Percentiles rank a stretch among this genome's conserved stretches.
Evolutionary conservation across 2,888 invertebrate genomes (phyloP).

Genomic region (Scaptodrosophila latifasciaeformis): DNA sequence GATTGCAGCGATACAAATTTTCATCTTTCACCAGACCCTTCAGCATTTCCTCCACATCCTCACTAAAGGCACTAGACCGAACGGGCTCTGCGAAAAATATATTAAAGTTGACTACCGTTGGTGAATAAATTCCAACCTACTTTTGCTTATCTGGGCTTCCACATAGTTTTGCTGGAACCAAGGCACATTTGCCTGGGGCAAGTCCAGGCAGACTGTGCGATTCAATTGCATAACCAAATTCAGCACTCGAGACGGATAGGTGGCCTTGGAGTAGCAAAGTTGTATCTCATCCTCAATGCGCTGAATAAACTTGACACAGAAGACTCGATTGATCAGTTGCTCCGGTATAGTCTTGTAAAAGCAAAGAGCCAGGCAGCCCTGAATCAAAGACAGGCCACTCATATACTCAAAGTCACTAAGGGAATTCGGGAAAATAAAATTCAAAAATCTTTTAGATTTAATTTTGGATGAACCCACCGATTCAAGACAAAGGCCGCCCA

Average conservation of each 20-base stretch:
- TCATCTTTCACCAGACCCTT: constrained; percentile 60
- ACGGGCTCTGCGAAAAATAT: constrained; percentile 36
- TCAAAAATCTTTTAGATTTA: neutral
- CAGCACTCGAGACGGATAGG: constrained; percentile 77
- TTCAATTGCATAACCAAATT: constrained; percentile 79
- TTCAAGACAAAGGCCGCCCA: constrained; percentile 51
- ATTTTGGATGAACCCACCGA: no score
- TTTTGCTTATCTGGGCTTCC: constrained; percentile 75
- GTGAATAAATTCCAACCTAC: constrained; percentile 58
- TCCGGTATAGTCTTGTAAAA: constrained; percentile 77
- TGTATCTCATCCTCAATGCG: constrained; percentile 78
- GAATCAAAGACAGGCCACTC: constrained; percentile 77
- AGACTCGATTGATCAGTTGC: constrained; percentile 77
- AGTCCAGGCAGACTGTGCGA: constrained; percentile 80
- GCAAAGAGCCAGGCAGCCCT: constrained; percentile 77
- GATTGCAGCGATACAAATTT: constrained; percentile 69
- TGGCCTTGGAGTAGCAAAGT: constrained; percentile 77
- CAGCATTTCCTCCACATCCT: constrained; percentile 61
- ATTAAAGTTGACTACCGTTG: neutral
- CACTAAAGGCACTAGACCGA: constrained; percentile 45
- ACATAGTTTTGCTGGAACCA: constrained; percentile 82
- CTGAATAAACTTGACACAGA: constrained; percentile 79
- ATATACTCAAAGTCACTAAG: constrained; percentile 78
- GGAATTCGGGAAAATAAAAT: constrained; percentile 13
- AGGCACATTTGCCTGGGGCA: constrained; percentile 79